Percentiles rank a stretch among this genome's conserved stretches.
Conservation (phyloP, 2,888 invertebrate genomes). For the Ormyrus pomaceus region DNA sequence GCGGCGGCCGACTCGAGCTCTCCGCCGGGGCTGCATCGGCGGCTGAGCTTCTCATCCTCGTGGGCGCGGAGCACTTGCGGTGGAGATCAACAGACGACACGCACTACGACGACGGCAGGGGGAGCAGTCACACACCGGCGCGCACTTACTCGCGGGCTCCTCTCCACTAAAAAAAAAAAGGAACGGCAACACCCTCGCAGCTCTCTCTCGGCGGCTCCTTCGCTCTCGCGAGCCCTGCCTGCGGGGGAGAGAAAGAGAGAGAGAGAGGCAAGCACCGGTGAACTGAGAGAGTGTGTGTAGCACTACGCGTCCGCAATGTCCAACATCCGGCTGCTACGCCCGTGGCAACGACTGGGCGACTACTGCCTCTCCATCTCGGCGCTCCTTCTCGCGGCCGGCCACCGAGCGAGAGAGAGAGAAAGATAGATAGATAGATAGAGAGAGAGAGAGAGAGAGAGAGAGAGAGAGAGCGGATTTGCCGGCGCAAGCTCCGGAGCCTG, state of each 20-base stretch:
- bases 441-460: too few relatives aligned
- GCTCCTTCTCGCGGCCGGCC: background rate
- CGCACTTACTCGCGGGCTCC: background rate
- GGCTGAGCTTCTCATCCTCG: background rate
- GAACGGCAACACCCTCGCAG: background rate
- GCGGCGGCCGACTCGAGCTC: background rate
- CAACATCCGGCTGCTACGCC: conserved; percentile 74
- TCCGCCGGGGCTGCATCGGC: background rate
- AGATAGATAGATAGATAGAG: too few relatives aligned
- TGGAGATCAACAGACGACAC: background rate
- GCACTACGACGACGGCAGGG: background rate
- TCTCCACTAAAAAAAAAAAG: background rate
- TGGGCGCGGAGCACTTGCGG: background rate
- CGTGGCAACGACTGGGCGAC: conserved; percentile 73
- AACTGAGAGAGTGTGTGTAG: background rate
- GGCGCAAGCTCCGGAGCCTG: too few relatives aligned
- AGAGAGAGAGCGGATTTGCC: too few relatives aligned
- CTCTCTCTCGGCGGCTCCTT: background rate
- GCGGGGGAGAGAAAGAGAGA: background rate
- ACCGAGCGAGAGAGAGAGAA: background rate
- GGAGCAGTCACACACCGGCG: background rate
- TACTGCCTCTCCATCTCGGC: conserved; percentile 53
- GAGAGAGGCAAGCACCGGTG: background rate
- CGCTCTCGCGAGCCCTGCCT: background rate
- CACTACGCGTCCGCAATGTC: conserved; percentile 15